Conservation (phyloP, 1,140 invertebrate genomes). For the Elymnias hypermnestra region DNA sequence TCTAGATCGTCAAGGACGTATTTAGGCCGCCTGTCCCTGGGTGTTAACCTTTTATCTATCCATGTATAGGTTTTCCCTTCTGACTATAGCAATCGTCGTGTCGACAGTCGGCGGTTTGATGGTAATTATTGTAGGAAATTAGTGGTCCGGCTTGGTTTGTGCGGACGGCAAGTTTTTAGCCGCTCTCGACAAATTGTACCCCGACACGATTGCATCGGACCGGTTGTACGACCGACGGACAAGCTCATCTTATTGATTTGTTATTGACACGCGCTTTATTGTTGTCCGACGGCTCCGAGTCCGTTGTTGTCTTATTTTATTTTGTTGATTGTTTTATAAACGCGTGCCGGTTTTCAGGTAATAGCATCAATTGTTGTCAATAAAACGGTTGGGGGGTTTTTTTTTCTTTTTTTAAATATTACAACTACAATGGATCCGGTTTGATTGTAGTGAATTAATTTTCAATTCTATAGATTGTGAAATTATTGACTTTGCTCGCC, state of each 20-base stretch:
- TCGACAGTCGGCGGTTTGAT: background rate
- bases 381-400: background rate
- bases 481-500: too few relatives aligned
- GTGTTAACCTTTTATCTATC: too few relatives aligned
- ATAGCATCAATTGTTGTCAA: background rate
- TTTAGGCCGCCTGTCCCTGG: too few relatives aligned
- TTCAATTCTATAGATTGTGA: too few relatives aligned
- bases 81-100: background rate
- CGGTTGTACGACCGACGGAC: background rate
- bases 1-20: too few relatives aligned
- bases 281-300: background rate
- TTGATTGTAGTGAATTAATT: too few relatives aligned
- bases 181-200: conserved; percentile 9
- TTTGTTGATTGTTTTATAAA: conserved; percentile 5
- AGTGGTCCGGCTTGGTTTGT: background rate
- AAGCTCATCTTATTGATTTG: conserved; percentile 2
- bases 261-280: conserved; percentile 13
- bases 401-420: background rate
- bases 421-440: too few relatives aligned
- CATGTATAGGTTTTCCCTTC: too few relatives aligned
- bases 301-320: background rate
- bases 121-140: background rate
- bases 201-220: background rate
- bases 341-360: background rate
- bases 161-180: background rate